Percentiles rank a stretch among this genome's conserved stretches.
Conservation (phyloP, 2,888 invertebrate genomes). For the Hesperia comma region DNA sequence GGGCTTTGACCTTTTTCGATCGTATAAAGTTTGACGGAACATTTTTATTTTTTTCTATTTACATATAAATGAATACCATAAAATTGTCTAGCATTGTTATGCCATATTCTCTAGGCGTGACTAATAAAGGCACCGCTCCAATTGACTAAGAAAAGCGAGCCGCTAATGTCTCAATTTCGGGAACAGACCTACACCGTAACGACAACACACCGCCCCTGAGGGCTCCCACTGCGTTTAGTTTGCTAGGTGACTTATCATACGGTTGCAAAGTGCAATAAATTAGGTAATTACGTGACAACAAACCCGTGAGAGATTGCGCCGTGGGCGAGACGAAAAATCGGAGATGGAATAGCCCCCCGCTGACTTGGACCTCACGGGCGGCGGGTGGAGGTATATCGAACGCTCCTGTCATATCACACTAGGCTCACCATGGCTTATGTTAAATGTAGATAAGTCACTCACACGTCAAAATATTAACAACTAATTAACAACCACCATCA, state of each 20-base stretch:
- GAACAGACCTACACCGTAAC: conserved; percentile 72
- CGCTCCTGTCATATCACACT: conserved; percentile 65
- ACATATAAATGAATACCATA: conserved; percentile 23
- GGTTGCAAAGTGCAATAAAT: conserved; percentile 74
- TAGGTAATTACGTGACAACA: conserved; percentile 78
- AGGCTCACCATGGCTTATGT: conserved; percentile 20
- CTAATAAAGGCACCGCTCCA: conserved; percentile 67
- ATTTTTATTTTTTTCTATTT: conserved; percentile 30
- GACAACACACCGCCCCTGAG: conserved; percentile 74
- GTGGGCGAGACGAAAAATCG: conserved; percentile 62
- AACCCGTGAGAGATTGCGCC: conserved; percentile 67
- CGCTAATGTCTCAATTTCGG: conserved; percentile 79
- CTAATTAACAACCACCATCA: too few relatives aligned
- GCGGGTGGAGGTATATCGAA: conserved; percentile 53
- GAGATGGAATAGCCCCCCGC: conserved; percentile 65
- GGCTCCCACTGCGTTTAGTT: conserved; percentile 57
- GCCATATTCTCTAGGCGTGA: conserved; percentile 54
- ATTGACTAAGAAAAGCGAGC: conserved; percentile 56
- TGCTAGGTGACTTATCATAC: conserved; percentile 59
- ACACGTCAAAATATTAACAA: too few relatives aligned
- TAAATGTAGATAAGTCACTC: not conserved
- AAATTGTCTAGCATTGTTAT: conserved; percentile 44
- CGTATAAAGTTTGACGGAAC: conserved; percentile 6
- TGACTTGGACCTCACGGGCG: conserved; percentile 72
- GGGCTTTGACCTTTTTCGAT: conserved; percentile 14